These are phyloP conservation scores for Tarsius wallacei DNA, from an alignment of 2,797 vertebrate genomes.

Conservation along the genomic window DNA sequence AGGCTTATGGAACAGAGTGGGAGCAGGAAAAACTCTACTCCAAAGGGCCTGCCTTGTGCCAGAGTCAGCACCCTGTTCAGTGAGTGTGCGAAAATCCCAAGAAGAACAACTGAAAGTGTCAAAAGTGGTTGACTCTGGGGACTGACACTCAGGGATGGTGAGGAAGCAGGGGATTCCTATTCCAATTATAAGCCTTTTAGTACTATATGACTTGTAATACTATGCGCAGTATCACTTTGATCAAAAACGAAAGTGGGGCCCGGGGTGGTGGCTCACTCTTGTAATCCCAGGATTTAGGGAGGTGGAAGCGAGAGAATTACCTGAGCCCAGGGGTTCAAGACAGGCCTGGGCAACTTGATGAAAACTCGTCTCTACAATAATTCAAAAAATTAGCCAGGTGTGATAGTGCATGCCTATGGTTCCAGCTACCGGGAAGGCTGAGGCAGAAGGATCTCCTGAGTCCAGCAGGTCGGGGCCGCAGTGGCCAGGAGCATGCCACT, in stretches of 20 bases:
- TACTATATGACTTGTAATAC: neutral
- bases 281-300: too few relatives aligned
- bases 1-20: neutral
- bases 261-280: too few relatives aligned
- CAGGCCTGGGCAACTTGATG: too few relatives aligned
- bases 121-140: neutral
- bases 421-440: too few relatives aligned
- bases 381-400: too few relatives aligned
- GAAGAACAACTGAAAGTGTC: neutral
- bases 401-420: too few relatives aligned
- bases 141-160: neutral
- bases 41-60: neutral
- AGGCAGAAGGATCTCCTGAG: too few relatives aligned
- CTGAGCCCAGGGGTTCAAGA: too few relatives aligned
- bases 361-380: too few relatives aligned
- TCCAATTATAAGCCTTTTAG: neutral
- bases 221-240: neutral
- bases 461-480: too few relatives aligned
- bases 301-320: too few relatives aligned
- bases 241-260: constrained; percentile 26
- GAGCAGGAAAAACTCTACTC: neutral
- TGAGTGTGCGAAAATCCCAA: neutral
- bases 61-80: neutral
- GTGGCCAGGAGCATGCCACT: too few relatives aligned
- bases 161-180: neutral